These are phyloP conservation scores for Nemopilema nomurai DNA, from an alignment of 30 jellyfish, hydroid and myxozoan species.

Conservation along the genomic window DNA sequence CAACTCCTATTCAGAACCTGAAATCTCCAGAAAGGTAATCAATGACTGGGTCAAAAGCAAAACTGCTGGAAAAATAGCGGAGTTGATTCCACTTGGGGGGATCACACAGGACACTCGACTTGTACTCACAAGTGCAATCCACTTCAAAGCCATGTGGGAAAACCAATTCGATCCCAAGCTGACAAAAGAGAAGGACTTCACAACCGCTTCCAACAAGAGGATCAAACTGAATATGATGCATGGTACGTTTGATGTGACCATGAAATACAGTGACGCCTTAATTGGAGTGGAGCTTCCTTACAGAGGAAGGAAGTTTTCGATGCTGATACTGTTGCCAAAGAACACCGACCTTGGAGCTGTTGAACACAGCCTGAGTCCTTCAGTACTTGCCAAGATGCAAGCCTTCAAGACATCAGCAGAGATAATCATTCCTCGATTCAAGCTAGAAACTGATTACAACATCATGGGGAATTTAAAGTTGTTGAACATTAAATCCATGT, in stretches of 20 bases:
- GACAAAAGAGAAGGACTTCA: slow-evolving; percentile 35
- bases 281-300: slow-evolving; percentile 77
- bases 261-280: slow-evolving; percentile 5
- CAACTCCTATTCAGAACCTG: slow-evolving; percentile 32
- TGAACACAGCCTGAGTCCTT: slow-evolving; percentile 6
- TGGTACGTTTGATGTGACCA: background rate
- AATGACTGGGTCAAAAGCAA: slow-evolving; percentile 54
- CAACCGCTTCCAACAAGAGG: slow-evolving; percentile 16
- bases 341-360: slow-evolving; percentile 34
- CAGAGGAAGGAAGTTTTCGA: slow-evolving; percentile 52
- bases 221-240: slow-evolving; percentile 68
- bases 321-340: slow-evolving; percentile 80
- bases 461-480: slow-evolving; percentile 24
- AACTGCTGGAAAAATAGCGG: slow-evolving; percentile 56
- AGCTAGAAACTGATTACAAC: slow-evolving; percentile 18
- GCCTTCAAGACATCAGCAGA: slow-evolving; percentile 1
- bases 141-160: slow-evolving; percentile 76
- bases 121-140: slow-evolving; percentile 61
- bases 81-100: slow-evolving; percentile 24
- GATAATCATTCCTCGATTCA: slow-evolving; percentile 74
- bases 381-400: background rate
- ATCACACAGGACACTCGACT: slow-evolving; percentile 43
- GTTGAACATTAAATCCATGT: slow-evolving; percentile 60
- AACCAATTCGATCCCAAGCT: slow-evolving; percentile 49
- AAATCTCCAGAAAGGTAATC: slow-evolving; percentile 32